A percentile compares a stretch with the other conserved stretches of the same genome.
Conservation (phyloP, 2,888 invertebrate genomes). For the Lamellibrachia columna region DNA sequence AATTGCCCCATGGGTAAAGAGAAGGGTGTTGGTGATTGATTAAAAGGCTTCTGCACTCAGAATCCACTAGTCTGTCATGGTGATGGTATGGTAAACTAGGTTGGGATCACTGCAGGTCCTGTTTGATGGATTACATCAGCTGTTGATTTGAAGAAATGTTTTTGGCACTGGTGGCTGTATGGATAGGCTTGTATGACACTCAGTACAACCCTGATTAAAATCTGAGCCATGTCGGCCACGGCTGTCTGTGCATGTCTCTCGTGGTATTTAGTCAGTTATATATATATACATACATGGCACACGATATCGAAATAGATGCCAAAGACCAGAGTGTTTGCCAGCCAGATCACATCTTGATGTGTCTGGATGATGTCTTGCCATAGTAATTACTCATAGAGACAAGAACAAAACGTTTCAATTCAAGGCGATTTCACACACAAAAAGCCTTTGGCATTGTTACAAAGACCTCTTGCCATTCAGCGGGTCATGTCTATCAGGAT, state of each 20-base stretch:
- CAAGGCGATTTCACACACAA: constrained; percentile 1
- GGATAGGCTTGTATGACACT: neutral
- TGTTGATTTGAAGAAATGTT: neutral
- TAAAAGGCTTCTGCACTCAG: neutral
- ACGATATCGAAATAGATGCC: neutral
- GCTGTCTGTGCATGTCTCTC: neutral
- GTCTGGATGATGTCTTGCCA: neutral
- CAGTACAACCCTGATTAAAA: neutral
- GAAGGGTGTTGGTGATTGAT: neutral
- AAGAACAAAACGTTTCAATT: neutral
- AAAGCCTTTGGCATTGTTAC: neutral
- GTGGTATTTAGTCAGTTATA: neutral
- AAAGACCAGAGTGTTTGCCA: neutral
- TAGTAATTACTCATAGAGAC: neutral
- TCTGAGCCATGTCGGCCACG: neutral
- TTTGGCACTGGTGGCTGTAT: neutral
- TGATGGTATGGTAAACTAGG: neutral
- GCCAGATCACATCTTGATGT: neutral
- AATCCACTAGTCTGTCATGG: neutral
- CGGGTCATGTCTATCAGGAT: neutral
- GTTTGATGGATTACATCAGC: neutral
- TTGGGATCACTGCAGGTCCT: neutral
- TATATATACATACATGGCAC: neutral
- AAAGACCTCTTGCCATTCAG: neutral
- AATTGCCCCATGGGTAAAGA: neutral